Evolutionary conservation across 2,113 vertebrate species (phyloP).

Genomic region (Barbus barbus): DNA sequence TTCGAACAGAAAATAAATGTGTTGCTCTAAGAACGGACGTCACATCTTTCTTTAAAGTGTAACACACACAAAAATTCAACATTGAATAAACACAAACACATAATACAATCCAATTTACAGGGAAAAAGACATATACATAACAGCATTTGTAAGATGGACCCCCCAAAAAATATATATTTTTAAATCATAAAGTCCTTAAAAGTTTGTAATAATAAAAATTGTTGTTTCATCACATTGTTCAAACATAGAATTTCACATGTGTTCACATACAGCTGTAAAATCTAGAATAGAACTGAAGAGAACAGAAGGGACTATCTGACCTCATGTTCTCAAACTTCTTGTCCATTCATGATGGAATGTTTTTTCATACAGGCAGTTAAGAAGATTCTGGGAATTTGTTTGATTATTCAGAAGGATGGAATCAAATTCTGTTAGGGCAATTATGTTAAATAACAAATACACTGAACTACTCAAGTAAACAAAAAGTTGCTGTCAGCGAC

Average conservation of each 20-base stretch:
- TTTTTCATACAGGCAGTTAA: not conserved
- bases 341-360: not conserved
- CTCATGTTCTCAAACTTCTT: not conserved
- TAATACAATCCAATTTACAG: no score
- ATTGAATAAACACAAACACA: not conserved
- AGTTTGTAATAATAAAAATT: not conserved
- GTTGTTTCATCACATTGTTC: not conserved
- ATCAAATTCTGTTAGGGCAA: not conserved
- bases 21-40: no score
- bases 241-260: not conserved
- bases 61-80: no score
- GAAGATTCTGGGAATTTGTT: not conserved
- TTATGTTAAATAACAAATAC: conserved; percentile 1
- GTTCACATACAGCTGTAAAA: not conserved
- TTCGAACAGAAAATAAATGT: no score
- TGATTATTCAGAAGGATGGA: conserved; percentile 24
- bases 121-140: no score
- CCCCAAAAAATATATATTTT: no score
- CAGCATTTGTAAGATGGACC: no score
- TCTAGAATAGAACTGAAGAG: not conserved
- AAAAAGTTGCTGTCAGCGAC: conserved; percentile 26
- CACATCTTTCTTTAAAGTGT: no score
- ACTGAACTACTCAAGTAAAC: conserved; percentile 35
- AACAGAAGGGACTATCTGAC: not conserved
- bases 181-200: no score